Conservation (phyloP, 2,888 invertebrate species). For the Pheosia gnoma region DNA sequence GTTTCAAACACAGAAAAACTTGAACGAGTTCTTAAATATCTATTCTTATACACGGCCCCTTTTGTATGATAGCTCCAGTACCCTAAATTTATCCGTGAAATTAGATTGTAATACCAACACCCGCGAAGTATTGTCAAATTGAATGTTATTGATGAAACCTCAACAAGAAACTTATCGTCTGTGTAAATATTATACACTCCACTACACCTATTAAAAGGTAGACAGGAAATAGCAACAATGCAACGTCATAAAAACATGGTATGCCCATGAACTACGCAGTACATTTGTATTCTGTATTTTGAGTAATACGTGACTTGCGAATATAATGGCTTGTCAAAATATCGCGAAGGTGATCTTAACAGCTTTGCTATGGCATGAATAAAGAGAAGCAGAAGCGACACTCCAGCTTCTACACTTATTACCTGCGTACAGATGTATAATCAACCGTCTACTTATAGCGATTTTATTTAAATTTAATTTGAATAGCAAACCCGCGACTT, state of each 20-base stretch:
- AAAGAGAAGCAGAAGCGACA: too few relatives aligned
- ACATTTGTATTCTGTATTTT: constrained; percentile 17
- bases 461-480: too few relatives aligned
- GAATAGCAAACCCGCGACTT: too few relatives aligned
- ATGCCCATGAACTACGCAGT: constrained; percentile 39
- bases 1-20: neutral
- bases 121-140: constrained; percentile 2
- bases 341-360: constrained; percentile 22
- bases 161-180: constrained; percentile 5
- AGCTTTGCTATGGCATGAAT: constrained; percentile 8
- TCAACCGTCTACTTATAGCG: too few relatives aligned
- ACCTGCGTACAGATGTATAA: too few relatives aligned
- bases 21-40: neutral
- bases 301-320: constrained; percentile 64
- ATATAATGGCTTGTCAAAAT: constrained; percentile 54
- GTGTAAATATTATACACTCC: neutral
- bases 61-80: neutral
- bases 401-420: too few relatives aligned
- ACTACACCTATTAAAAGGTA: constrained; percentile 17
- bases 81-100: constrained; percentile 7
- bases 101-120: constrained; percentile 6
- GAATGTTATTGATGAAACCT: constrained; percentile 13
- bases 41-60: neutral
- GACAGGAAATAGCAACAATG: constrained; percentile 55
- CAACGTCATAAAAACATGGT: constrained; percentile 45